These are phyloP conservation scores for Meteorus sp. DNA, from an alignment of 1,140 invertebrate genomes.

Conservation along the genomic window DNA sequence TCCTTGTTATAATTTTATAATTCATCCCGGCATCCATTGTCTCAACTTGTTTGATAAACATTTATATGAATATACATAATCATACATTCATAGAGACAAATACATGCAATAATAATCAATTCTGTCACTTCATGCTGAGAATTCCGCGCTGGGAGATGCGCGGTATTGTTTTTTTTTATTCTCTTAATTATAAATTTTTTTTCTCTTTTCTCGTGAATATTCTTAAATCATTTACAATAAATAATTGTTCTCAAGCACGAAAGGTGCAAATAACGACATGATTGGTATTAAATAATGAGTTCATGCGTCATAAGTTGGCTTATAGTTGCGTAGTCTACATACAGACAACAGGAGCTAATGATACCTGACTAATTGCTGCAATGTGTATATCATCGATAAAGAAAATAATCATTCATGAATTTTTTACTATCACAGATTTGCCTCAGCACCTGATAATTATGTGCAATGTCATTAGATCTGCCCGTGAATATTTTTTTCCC, in stretches of 20 bases:
- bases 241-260: constrained; percentile 27
- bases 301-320: constrained; percentile 18
- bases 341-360: not conserved
- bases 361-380: constrained; percentile 2
- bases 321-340: not conserved
- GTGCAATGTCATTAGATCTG: constrained; percentile 6
- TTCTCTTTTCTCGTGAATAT: no score
- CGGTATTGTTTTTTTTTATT: no score
- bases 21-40: no score
- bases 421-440: not conserved
- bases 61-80: no score
- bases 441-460: constrained; percentile 19
- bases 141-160: no score
- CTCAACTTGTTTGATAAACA: no score
- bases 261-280: constrained; percentile 25
- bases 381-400: not conserved
- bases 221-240: constrained; percentile 9
- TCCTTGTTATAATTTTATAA: no score
- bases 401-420: not conserved
- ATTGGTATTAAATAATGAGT: constrained; percentile 4
- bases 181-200: no score
- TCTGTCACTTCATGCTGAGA: no score
- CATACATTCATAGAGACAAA: no score
- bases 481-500: not conserved
- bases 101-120: no score